Conservation (phyloP, 2,888 invertebrate genomes). For the Phlogophora meticulosa region DNA sequence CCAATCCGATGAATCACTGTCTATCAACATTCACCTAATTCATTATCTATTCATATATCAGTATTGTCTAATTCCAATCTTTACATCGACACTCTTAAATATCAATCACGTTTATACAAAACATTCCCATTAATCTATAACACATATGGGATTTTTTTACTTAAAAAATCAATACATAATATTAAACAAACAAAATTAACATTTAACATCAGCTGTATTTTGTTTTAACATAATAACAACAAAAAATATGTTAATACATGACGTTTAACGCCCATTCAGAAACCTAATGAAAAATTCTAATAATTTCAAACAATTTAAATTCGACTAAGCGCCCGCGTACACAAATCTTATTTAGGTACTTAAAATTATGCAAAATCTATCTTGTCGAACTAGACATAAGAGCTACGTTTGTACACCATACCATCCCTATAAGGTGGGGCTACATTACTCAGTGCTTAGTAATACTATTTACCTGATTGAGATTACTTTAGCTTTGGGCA, state of each 20-base stretch:
- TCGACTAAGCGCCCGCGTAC: slow-evolving; percentile 61
- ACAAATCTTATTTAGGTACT: slow-evolving; percentile 57
- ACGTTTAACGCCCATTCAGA: slow-evolving; percentile 61
- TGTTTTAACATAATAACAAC: slow-evolving; percentile 38
- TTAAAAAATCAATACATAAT: slow-evolving; percentile 43
- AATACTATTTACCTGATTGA: slow-evolving; percentile 86
- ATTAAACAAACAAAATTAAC: slow-evolving; percentile 39
- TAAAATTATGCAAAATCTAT: slow-evolving; percentile 66
- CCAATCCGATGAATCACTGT: slow-evolving; percentile 30
- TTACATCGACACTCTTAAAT: slow-evolving; percentile 59
- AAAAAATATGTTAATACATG: slow-evolving; percentile 46
- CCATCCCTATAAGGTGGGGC: slow-evolving; percentile 76
- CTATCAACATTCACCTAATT: slow-evolving; percentile 35
- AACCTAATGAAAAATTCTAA: slow-evolving; percentile 49
- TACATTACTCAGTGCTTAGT: slow-evolving; percentile 82
- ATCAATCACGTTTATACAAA: slow-evolving; percentile 60
- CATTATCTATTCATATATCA: slow-evolving; percentile 57
- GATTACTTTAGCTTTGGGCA: slow-evolving; percentile 89
- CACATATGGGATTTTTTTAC: slow-evolving; percentile 43
- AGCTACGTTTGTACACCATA: slow-evolving; percentile 77
- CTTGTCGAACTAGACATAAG: slow-evolving; percentile 65
- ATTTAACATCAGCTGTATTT: slow-evolving; percentile 50
- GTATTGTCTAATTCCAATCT: slow-evolving; percentile 71
- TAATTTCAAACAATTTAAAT: slow-evolving; percentile 61
- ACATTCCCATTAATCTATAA: slow-evolving; percentile 47